Evolutionary conservation across 2,113 vertebrate genomes (phyloP), one percentile per base, ranked within the genome.

Genomic region (Datnioides undecimradiatus): DNA sequence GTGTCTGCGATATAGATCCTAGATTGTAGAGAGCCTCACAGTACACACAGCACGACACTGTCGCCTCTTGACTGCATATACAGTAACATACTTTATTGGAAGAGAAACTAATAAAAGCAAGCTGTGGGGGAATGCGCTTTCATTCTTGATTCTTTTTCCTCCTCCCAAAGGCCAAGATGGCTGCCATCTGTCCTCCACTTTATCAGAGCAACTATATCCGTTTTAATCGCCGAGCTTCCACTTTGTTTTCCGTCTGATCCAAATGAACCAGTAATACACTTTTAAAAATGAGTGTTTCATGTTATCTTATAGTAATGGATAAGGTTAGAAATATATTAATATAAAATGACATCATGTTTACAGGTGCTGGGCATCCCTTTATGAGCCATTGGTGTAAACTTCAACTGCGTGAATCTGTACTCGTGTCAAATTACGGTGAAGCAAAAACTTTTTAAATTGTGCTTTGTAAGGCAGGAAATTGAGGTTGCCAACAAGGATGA

Each of bases 61-160:
- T 83, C 58, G 51, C 82, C 82, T 78, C 69, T 67, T 49, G 71
- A 86, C 81, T 83, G 78, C 78, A 74, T 81, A 65, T 86, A 88
- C 79, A 73, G 85, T 81, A 79, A 76, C 83, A 71, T 79, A 73
- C 76, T 92, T 89, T 89, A 89, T 91, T 91, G 88, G 79, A 31
- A 73, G 79, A 87, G 76, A 88, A 90, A 91, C 82, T 83, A 91
- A 92, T 92, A 88, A 91, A 88, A 90, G 86, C 78, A 87, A 87
- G 87, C 88, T 84, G 73, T 86, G 52, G 86, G 88, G 81, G 87
- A 79, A 90, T 78, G 68, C 55, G 68, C 80, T 79, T 81, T 90
- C 70, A 81, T 81, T 86, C 79, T 78, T 86, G 68, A 90, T 89
- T 87, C 58, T 82, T 78, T 83, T 73, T 74, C 80, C 55, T 58